Percentiles rank a stretch among this genome's conserved stretches.
phyloP scores from a whole-genome alignment of 2,113 vertebrate genomes.

The Mungos mungo region DNA sequence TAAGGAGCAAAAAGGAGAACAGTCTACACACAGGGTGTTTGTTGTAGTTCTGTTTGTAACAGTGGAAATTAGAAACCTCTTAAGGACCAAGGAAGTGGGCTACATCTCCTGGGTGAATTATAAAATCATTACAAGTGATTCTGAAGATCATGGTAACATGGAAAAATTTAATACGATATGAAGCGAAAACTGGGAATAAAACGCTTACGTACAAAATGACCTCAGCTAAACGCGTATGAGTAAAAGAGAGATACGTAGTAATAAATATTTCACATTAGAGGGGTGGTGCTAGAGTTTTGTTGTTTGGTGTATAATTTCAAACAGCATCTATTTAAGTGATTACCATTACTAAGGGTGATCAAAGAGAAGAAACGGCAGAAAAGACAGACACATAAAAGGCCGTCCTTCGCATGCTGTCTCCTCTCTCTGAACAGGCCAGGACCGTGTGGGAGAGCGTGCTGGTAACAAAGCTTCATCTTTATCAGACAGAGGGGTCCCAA shows the following conservation, averaged over 20 bases:
- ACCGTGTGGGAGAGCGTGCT: background rate
- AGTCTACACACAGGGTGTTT: background rate
- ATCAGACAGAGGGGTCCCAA: background rate
- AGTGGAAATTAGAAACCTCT: background rate
- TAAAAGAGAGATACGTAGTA: background rate
- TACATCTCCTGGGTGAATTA: background rate
- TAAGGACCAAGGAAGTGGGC: background rate
- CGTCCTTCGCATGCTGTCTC: background rate
- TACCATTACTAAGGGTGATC: background rate
- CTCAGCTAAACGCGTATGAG: background rate
- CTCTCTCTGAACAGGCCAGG: background rate
- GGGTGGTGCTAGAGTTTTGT: background rate
- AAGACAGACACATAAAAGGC: background rate
- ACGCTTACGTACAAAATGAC: background rate
- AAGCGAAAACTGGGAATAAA: background rate
- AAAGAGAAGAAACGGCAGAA: background rate
- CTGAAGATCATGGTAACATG: background rate
- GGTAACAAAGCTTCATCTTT: background rate
- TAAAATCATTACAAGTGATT: background rate
- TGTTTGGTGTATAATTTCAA: conserved; percentile 42
- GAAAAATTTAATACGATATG: background rate
- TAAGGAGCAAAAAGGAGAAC: background rate
- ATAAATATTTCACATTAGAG: background rate
- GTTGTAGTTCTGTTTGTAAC: background rate
- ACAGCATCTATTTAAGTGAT: background rate